These are phyloP conservation scores for Drosophila borealis DNA, from an alignment of 2,888 invertebrate species.

Conservation along the genomic window DNA sequence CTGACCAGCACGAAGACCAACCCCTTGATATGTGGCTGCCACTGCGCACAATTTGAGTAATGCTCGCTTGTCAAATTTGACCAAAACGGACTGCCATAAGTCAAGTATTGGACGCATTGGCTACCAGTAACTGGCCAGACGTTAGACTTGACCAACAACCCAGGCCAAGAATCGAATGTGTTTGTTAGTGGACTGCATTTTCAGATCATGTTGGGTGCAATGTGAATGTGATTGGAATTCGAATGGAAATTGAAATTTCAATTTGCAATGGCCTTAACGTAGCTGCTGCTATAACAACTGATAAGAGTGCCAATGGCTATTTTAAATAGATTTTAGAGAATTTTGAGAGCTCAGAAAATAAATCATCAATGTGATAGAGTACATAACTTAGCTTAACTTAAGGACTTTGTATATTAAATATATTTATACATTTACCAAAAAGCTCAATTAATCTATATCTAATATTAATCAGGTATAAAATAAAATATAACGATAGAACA, in stretches of 20 bases:
- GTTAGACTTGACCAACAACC: not conserved
- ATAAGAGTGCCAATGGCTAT: not conserved
- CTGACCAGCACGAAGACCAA: not conserved
- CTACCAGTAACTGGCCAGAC: constrained; percentile 1
- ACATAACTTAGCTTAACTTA: too few relatives aligned
- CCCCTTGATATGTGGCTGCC: not conserved
- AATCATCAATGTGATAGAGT: too few relatives aligned
- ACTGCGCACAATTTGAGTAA: constrained; percentile 63
- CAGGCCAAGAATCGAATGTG: constrained; percentile 7
- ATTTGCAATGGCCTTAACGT: not conserved
- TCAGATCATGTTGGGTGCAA: constrained; percentile 15
- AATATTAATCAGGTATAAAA: too few relatives aligned
- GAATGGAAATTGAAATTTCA: not conserved
- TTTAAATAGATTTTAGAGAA: not conserved
- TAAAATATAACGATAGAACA: too few relatives aligned
- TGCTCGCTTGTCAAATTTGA: constrained; percentile 71
- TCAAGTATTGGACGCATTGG: constrained; percentile 56
- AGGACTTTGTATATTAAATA: too few relatives aligned
- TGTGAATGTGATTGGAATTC: not conserved
- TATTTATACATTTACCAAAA: too few relatives aligned
- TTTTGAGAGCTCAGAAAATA: too few relatives aligned
- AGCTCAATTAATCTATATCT: too few relatives aligned
- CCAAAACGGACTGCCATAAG: constrained; percentile 67
- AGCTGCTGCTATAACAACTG: not conserved
- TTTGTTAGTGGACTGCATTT: constrained; percentile 16